Conservation (phyloP, 2,113 vertebrate genomes). For the Motacilla alba region DNA sequence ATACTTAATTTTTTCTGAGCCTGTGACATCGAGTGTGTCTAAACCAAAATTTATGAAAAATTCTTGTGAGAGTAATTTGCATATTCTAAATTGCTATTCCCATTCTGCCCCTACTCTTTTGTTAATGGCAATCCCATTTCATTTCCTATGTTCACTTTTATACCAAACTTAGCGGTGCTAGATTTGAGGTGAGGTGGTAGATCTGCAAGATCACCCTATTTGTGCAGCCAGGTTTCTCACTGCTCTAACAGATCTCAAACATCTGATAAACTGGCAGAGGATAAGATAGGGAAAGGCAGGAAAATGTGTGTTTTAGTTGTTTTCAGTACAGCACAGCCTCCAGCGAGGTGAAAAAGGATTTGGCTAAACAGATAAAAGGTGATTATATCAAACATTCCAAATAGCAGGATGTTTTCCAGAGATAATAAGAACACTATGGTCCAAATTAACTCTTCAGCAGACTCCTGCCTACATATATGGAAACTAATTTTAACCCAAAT, state of each 20-base stretch:
- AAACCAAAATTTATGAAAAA: neutral
- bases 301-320: neutral
- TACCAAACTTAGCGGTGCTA: fast-evolving
- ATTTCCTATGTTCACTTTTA: fast-evolving
- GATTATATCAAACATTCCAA: neutral
- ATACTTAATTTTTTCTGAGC: neutral
- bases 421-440: neutral
- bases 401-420: neutral
- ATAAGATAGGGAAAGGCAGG: neutral
- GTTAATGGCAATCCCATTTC: neutral
- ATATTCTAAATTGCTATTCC: neutral
- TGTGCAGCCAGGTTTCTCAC: neutral
- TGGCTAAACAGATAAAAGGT: neutral
- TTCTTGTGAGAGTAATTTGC: neutral
- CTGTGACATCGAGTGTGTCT: neutral
- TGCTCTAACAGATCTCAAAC: neutral
- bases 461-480: no score
- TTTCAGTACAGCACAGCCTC: neutral
- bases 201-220: neutral
- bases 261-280: neutral
- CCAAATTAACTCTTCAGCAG: neutral
- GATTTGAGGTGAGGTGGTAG: neutral
- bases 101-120: neutral
- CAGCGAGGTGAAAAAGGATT: neutral
- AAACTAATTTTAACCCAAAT: neutral